These are phyloP conservation scores for Actinia tenebrosa DNA, from an alignment of 64 coral and sea anemone genomes.

Conservation along the genomic window DNA sequence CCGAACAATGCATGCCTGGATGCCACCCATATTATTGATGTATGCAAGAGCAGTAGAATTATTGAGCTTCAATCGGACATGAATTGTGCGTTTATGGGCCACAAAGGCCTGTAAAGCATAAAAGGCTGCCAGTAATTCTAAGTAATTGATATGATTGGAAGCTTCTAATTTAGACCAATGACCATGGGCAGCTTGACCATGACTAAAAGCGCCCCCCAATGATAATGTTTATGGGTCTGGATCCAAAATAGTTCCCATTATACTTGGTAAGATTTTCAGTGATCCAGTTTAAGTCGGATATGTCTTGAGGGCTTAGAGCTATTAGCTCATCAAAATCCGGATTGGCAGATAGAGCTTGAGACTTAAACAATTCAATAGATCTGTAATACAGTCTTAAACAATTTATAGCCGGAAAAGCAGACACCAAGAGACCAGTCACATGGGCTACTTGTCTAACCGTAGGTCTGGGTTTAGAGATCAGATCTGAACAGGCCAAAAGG, in stretches of 20 bases:
- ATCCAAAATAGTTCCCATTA: slow-evolving; percentile 11
- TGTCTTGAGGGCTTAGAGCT: background rate
- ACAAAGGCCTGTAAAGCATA: background rate
- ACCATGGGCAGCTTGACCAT: background rate
- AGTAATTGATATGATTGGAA: background rate
- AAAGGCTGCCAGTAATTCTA: background rate
- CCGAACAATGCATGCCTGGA: slow-evolving; percentile 11
- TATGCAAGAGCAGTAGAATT: slow-evolving; percentile 9
- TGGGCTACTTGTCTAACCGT: slow-evolving; percentile 30
- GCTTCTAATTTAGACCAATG: background rate
- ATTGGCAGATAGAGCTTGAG: slow-evolving; percentile 13
- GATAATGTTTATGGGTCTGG: background rate
- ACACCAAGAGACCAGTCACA: slow-evolving; percentile 52
- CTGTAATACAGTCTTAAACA: slow-evolving; percentile 44
- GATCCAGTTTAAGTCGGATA: slow-evolving; percentile 36
- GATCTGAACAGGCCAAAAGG: too few relatives aligned
- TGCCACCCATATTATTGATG: background rate
- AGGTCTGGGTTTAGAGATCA: too few relatives aligned
- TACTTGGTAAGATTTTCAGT: slow-evolving; percentile 20
- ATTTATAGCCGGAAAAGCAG: slow-evolving; percentile 54
- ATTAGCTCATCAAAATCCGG: slow-evolving; percentile 21
- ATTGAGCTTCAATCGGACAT: background rate
- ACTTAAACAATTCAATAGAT: slow-evolving; percentile 62
- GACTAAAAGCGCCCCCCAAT: slow-evolving; percentile 35
- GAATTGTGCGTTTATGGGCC: background rate